Conservation (phyloP, 2,888 invertebrate genomes). For the Idaea straminata region DNA sequence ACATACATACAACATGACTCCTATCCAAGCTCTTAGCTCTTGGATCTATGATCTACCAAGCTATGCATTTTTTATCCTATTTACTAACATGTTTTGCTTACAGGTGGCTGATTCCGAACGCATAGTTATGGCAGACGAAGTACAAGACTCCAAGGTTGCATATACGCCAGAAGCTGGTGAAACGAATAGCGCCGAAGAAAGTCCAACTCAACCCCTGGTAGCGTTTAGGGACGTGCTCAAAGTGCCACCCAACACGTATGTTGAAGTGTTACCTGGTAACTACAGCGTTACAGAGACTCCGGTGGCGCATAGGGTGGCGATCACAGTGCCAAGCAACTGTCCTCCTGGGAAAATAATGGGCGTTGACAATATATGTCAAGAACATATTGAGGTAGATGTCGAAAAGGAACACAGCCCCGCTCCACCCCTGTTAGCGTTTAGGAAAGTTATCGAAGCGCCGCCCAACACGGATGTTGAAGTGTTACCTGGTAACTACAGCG, state of each 20-base stretch:
- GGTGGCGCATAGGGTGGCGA: conserved; percentile 14
- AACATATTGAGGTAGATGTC: conserved; percentile 9
- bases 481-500: too few species aligned
- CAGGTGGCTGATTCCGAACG: conserved; percentile 54
- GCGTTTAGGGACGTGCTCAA: conserved; percentile 45
- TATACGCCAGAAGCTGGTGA: conserved; percentile 39
- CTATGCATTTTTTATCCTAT: too few species aligned
- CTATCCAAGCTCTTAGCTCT: too few species aligned
- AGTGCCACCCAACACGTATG: too few species aligned
- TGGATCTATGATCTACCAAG: too few species aligned
- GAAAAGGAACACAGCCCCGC: conserved; percentile 35
- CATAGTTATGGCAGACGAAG: conserved; percentile 59
- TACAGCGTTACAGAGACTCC: too few species aligned
- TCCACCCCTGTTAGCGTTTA: conserved; percentile 24
- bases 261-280: too few species aligned
- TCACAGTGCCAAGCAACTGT: conserved; percentile 48
- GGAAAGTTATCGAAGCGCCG: conserved; percentile 42
- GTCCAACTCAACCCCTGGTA: conserved; percentile 27
- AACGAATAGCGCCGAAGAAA: conserved; percentile 45
- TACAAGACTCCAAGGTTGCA: conserved; percentile 46
- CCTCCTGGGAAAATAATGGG: conserved; percentile 46
- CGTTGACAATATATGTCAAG: conserved; percentile 49
- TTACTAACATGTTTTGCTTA: too few species aligned
- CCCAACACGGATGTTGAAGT: too few species aligned
- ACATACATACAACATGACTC: too few species aligned